Percentiles rank a stretch among this genome's conserved stretches.
Evolutionary conservation across 2,113 vertebrate species (phyloP).

Genomic region (Garra rufa): DNA sequence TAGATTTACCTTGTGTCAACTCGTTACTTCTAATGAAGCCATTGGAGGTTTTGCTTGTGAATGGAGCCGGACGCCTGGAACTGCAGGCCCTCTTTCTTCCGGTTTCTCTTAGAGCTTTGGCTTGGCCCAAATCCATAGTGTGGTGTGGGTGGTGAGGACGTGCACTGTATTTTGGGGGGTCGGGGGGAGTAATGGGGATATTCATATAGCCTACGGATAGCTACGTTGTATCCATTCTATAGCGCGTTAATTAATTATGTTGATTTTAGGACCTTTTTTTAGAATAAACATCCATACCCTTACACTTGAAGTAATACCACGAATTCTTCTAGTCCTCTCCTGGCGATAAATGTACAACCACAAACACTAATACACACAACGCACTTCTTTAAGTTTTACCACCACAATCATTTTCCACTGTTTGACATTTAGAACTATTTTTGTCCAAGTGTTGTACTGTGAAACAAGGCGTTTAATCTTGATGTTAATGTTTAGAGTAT

Average conservation of each 20-base stretch:
- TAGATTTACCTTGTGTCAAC: conserved; percentile 98
- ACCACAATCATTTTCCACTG: background rate
- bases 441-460: background rate
- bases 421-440: background rate
- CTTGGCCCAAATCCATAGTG: conserved; percentile 58
- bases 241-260: background rate
- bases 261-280: background rate
- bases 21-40: conserved; percentile 97
- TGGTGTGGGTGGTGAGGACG: conserved; percentile 27
- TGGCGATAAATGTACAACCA: background rate
- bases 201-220: background rate
- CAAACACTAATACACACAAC: background rate
- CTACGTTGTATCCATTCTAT: conserved; percentile 14
- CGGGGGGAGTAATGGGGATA: conserved; percentile 48
- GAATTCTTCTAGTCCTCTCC: background rate
- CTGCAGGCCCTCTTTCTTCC: conserved; percentile 69
- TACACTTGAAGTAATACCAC: background rate
- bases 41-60: conserved; percentile 76
- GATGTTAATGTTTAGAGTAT: background rate
- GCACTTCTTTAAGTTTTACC: background rate
- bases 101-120: conserved; percentile 68
- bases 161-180: conserved; percentile 33
- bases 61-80: conserved; percentile 82
- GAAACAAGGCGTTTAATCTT: background rate
- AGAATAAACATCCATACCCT: background rate